Percentiles rank a stretch among this genome's conserved stretches.
These are phyloP conservation scores for Phocoena phocoena DNA, from an alignment of 2,113 vertebrate species.

Conservation along the genomic window DNA sequence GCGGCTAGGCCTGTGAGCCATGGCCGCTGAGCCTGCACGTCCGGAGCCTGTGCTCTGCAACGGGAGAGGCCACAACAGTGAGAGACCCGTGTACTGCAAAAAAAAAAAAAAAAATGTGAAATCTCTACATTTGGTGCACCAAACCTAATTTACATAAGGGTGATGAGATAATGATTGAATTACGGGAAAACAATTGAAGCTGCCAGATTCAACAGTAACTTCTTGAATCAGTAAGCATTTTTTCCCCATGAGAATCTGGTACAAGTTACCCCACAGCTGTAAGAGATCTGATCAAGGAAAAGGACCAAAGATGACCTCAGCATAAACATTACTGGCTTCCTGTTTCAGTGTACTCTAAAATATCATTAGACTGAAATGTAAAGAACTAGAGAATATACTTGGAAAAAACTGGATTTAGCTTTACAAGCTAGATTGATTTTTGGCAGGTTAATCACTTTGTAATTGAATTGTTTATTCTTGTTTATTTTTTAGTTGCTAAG, in stretches of 20 bases:
- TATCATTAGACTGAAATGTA: conserved; percentile 44
- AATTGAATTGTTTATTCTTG: conserved; percentile 58
- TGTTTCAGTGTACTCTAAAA: conserved; percentile 57
- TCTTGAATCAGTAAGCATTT: conserved; percentile 51
- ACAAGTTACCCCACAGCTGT: conserved; percentile 61
- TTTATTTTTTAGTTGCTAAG: conserved; percentile 58
- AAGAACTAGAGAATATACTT: conserved; percentile 59
- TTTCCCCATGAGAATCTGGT: conserved; percentile 43
- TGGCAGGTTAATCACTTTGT: conserved; percentile 37
- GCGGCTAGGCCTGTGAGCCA: too few species aligned
- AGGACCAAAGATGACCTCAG: conserved; percentile 49
- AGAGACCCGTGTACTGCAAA: too few species aligned
- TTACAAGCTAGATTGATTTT: conserved; percentile 53
- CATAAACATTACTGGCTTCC: conserved; percentile 52
- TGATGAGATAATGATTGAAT: conserved; percentile 43
- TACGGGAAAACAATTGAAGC: conserved; percentile 47
- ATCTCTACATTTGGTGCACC: not conserved
- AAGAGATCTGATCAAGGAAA: conserved; percentile 68
- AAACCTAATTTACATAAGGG: not conserved
- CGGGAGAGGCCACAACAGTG: too few species aligned
- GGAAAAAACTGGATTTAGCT: conserved; percentile 27
- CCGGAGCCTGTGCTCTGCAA: too few species aligned
- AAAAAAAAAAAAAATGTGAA: not conserved
- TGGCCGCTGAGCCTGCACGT: too few species aligned
- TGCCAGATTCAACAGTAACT: conserved; percentile 44